Evolutionary conservation across 2,888 invertebrate genomes (phyloP), one percentile per base, ranked within the genome.

Genomic region (Lepidocyrtinus sp.): DNA sequence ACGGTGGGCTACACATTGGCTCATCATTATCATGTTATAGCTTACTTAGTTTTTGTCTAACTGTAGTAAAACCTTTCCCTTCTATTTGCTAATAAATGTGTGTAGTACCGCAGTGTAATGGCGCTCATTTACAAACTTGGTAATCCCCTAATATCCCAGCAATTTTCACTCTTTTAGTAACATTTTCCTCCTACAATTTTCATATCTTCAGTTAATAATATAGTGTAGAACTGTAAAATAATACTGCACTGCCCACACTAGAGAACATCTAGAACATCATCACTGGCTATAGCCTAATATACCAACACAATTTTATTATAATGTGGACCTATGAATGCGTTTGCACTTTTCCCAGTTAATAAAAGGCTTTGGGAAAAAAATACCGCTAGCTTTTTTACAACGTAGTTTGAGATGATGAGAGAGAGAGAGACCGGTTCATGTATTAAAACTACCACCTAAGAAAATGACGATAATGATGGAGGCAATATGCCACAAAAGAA

Each of bases 41-140:
- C 19, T 12, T 64, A 7, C 64, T n/a, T n/a, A n/a, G n/a, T n/a
- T n/a, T n/a, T n/a, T n/a, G n/a, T n/a, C n/a, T 3, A 64, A 24
- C 24, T 46, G 19, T 45, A 24, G 62, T 36, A 64, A 64, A 71
- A 45, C 24, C 17, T 73, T 74, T 55, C 21, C 19, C 24, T 3
- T 63, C 63, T 73, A 36, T 22, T 62, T 72, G 22, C 72, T 45
- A 3, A 15, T 21, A 70, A 59, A 70, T 25, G 59, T 59, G 59
- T 59, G 67, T 75, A 77, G 65, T 76, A 77, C 55, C 72, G 78
- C 72, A 64, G 71, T 80, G 65, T 81, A 84, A 82, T 82, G 75
- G 82, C 80, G 80, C 84, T 84, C 85, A 85, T 85, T 85, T 85
- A 85, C 83, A 85, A 85, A 85, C 79, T 85, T 85, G 81, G 84